Conservation (phyloP, 2,797 vertebrate species). For the Sternotherus odoratus region DNA sequence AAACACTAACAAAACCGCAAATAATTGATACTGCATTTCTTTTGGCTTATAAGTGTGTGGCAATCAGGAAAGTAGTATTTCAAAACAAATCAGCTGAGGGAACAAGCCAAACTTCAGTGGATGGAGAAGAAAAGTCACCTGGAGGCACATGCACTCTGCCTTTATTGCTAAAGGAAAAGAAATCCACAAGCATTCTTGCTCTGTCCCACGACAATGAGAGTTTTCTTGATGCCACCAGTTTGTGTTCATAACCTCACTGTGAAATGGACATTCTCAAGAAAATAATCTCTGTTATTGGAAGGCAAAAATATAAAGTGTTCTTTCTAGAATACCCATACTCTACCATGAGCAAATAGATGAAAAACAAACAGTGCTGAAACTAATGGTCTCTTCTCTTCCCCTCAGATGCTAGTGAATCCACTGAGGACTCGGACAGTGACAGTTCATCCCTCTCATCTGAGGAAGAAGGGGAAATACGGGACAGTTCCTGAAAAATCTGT, state of each 20-base stretch:
- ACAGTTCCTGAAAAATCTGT: slow-evolving; percentile 51
- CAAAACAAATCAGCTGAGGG: not conserved
- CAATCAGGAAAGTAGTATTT: not conserved
- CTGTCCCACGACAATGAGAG: not conserved
- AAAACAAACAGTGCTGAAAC: slow-evolving; percentile 43
- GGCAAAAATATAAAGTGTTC: not conserved
- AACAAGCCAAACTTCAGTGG: not conserved
- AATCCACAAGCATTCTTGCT: not conserved
- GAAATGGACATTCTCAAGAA: slow-evolving; percentile 22
- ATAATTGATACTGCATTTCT: not conserved
- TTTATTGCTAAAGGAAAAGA: not conserved
- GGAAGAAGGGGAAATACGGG: slow-evolving; percentile 77
- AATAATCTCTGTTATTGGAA: slow-evolving; percentile 28
- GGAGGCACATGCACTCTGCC: not conserved
- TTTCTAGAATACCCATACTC: not conserved
- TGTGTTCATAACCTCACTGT: slow-evolving; percentile 11
- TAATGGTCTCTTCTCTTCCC: slow-evolving; percentile 59
- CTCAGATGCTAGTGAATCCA: slow-evolving; percentile 75
- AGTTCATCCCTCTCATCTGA: slow-evolving; percentile 69
- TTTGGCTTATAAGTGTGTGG: not conserved
- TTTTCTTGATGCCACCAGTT: not conserved
- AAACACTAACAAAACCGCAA: not conserved
- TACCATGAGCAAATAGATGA: slow-evolving; percentile 12
- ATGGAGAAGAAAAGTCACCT: not conserved
- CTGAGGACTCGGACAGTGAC: slow-evolving; percentile 62